Conservation (phyloP, 2,888 invertebrate species). For the Tetrapedia diversipes region DNA sequence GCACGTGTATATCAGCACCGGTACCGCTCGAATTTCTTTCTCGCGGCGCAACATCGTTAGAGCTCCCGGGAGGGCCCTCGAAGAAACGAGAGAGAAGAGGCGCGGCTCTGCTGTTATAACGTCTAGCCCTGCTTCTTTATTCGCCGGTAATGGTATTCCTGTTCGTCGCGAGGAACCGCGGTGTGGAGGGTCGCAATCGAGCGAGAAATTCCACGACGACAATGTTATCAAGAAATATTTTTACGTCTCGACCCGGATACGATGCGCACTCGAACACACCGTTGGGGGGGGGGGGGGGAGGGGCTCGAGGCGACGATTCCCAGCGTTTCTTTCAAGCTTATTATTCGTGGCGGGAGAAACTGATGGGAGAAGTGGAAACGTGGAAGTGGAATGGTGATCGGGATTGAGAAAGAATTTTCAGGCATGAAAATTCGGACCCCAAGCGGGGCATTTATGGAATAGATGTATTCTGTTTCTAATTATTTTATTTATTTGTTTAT, state of each 20-base stretch:
- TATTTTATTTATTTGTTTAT: too few relatives aligned
- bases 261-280: not conserved
- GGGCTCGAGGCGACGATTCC: not conserved
- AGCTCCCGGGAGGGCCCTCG: slow-evolving; percentile 55
- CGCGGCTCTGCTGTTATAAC: slow-evolving; percentile 52
- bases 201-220: slow-evolving; percentile 48
- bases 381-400: too few relatives aligned
- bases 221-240: slow-evolving; percentile 57
- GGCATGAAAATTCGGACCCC: too few relatives aligned
- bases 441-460: too few relatives aligned
- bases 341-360: too few relatives aligned
- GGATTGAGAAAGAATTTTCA: too few relatives aligned
- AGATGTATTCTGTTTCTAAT: too few relatives aligned
- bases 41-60: slow-evolving; percentile 69
- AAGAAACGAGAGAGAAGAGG: slow-evolving; percentile 48
- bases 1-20: slow-evolving; percentile 39
- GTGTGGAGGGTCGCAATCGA: slow-evolving; percentile 40
- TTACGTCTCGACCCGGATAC: slow-evolving; percentile 14
- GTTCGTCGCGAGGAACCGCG: slow-evolving; percentile 45
- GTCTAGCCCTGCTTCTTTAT: slow-evolving; percentile 51
- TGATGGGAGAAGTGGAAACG: too few relatives aligned
- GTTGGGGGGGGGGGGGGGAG: not conserved
- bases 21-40: slow-evolving; percentile 70
- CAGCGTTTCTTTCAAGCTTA: not conserved
- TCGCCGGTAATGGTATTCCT: slow-evolving; percentile 55